Conservation (phyloP, 2,888 invertebrate genomes). For the Calliscelio sp. region DNA sequence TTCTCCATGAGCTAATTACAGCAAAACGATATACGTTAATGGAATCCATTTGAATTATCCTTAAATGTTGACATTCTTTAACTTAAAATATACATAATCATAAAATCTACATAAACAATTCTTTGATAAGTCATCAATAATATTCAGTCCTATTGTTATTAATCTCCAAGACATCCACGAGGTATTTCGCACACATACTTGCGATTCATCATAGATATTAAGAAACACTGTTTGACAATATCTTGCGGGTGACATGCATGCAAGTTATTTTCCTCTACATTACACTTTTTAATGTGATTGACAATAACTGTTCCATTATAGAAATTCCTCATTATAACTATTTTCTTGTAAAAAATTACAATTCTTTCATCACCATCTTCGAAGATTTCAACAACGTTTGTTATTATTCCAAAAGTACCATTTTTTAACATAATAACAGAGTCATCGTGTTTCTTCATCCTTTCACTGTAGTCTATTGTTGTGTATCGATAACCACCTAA, state of each 20-base stretch:
- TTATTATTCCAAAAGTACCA: background rate
- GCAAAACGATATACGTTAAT: too few relatives aligned
- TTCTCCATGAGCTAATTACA: too few relatives aligned
- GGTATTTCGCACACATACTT: background rate
- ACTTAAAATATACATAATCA: too few relatives aligned
- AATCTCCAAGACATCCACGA: constrained; percentile 1
- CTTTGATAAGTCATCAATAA: too few relatives aligned
- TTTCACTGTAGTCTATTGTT: background rate
- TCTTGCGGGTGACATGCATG: background rate
- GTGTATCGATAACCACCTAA: background rate
- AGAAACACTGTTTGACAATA: background rate
- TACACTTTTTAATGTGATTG: background rate
- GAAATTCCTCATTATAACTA: background rate
- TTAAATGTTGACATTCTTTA: too few relatives aligned
- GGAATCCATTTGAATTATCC: too few relatives aligned
- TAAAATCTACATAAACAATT: too few relatives aligned
- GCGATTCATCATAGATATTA: background rate
- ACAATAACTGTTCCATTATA: background rate
- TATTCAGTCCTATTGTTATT: too few relatives aligned
- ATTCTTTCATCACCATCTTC: background rate
- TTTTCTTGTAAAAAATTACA: background rate
- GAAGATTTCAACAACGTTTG: background rate
- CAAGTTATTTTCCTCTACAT: background rate
- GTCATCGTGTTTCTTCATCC: background rate
- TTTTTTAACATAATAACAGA: background rate